A percentile compares a stretch with the other conserved stretches of the same genome.
Conservation (phyloP, 2,888 invertebrate genomes). For the Rotaria macrura region DNA sequence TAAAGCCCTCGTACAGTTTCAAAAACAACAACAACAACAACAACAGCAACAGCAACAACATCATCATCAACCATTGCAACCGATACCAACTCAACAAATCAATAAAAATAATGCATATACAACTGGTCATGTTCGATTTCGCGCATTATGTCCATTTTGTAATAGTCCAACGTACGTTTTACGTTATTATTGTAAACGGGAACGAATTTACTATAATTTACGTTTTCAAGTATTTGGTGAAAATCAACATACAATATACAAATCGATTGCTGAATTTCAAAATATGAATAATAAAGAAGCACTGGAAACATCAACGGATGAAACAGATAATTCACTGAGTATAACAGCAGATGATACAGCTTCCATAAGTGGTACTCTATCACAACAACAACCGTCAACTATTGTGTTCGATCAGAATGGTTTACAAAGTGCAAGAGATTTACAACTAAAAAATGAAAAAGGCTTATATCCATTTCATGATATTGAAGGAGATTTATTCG, state of each 20-base stretch:
- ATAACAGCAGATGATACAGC: background rate
- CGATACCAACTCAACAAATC: too few species aligned
- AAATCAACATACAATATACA: background rate
- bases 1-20: background rate
- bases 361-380: background rate
- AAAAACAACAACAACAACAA: too few species aligned
- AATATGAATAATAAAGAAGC: background rate
- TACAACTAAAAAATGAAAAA: background rate
- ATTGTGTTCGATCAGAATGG: background rate
- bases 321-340: background rate
- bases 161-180: background rate
- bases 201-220: conserved; percentile 1
- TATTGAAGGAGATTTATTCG: background rate
- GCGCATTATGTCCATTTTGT: conserved; percentile 14
- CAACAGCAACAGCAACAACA: too few species aligned
- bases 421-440: background rate
- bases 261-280: background rate
- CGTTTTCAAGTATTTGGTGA: background rate
- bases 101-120: too few species aligned
- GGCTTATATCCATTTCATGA: background rate
- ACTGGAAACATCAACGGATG: background rate
- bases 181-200: conserved; percentile 6
- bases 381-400: background rate
- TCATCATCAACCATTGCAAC: too few species aligned
- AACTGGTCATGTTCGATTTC: conserved; percentile 18